phyloP scores from a whole-genome alignment of 2,797 vertebrate species.

The Anguilla pacifica region DNA sequence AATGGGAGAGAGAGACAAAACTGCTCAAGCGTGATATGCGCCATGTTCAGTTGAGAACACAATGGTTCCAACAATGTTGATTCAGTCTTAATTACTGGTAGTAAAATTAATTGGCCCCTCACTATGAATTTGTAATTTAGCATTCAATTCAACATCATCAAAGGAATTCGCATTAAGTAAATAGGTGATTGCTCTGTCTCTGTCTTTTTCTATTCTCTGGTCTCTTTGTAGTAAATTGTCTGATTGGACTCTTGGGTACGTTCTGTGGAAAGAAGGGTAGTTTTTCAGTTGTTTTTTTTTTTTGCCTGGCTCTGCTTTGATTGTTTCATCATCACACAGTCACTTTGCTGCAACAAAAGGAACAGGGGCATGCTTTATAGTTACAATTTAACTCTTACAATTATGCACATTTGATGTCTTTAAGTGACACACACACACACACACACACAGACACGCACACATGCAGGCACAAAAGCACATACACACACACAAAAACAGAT shows the following conservation, averaged over 20 bases:
- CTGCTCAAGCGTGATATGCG: neutral
- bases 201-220: slow-evolving; percentile 13
- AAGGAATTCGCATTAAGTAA: slow-evolving; percentile 32
- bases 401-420: neutral
- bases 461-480: neutral
- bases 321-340: neutral
- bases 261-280: slow-evolving; percentile 10
- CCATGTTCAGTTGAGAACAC: neutral
- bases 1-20: neutral
- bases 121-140: slow-evolving; percentile 9
- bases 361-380: neutral
- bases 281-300: neutral
- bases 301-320: neutral
- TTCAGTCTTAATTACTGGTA: neutral
- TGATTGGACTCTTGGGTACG: slow-evolving; percentile 29
- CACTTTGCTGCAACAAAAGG: slow-evolving; percentile 13
- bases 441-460: neutral
- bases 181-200: slow-evolving; percentile 27
- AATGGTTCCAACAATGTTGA: neutral
- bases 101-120: slow-evolving; percentile 6
- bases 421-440: neutral
- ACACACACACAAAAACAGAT: neutral
- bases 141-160: slow-evolving; percentile 24
- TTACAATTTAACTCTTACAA: neutral
- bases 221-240: slow-evolving; percentile 23